These are phyloP conservation scores for Rhinopomastus cyanomelas DNA, from an alignment of 2,113 vertebrate genomes.

Conservation along the genomic window DNA sequence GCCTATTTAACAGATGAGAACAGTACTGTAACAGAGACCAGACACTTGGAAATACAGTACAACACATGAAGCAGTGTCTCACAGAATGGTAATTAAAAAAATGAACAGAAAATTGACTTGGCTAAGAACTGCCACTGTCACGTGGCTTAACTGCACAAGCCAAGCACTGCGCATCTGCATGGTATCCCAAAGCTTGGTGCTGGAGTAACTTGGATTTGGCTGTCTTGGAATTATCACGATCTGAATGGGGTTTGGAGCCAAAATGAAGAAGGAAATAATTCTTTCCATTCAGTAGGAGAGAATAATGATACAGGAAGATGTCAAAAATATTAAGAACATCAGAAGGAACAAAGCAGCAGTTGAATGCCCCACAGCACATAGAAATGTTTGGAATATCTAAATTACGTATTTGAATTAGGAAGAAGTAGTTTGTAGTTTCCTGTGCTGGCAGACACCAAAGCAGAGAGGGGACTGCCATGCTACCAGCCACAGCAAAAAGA, in stretches of 20 bases:
- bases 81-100: constrained; percentile 51
- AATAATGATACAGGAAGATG: neutral
- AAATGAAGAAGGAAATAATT: neutral
- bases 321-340: neutral
- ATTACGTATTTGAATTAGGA: neutral
- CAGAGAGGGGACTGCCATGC: neutral
- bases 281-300: neutral
- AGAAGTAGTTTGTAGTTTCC: neutral
- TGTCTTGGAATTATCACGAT: neutral
- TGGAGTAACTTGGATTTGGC: neutral
- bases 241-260: neutral
- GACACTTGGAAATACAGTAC: constrained; percentile 50
- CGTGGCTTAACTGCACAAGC: constrained; percentile 34
- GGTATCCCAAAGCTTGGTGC: neutral
- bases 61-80: constrained; percentile 37
- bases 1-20: constrained; percentile 53
- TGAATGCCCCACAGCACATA: neutral
- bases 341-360: neutral
- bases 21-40: constrained; percentile 51
- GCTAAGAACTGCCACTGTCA: constrained; percentile 34
- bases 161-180: neutral
- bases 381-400: neutral
- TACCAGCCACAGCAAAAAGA: neutral
- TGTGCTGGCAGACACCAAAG: neutral
- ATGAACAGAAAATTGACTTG: constrained; percentile 51